These are phyloP conservation scores for Paramormyrops hopkinsi DNA, from an alignment of 2,797 vertebrate species.

Conservation along the genomic window DNA sequence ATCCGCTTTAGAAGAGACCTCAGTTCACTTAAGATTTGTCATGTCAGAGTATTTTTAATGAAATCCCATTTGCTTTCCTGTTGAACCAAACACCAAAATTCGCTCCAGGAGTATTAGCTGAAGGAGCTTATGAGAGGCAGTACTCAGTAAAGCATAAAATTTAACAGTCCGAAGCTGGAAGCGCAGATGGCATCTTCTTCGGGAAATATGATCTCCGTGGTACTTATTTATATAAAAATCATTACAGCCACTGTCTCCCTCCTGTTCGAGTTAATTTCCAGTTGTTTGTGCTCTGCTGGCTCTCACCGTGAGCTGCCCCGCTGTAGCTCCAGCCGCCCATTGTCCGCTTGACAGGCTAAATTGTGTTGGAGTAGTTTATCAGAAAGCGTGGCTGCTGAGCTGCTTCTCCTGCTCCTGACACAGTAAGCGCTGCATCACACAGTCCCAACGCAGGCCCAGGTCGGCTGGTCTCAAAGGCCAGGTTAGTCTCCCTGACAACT, in stretches of 20 bases:
- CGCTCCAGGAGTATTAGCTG: not conserved
- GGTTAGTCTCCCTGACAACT: conserved; percentile 23
- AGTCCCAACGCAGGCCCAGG: not conserved
- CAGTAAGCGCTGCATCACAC: not conserved
- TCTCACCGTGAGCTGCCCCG: not conserved
- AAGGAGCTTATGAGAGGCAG: not conserved
- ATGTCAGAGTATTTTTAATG: not conserved
- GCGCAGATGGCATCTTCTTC: not conserved
- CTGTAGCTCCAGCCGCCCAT: not conserved
- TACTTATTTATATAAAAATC: not conserved
- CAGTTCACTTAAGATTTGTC: not conserved
- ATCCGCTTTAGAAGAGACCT: not conserved
- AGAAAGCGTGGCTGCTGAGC: not conserved
- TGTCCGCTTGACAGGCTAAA: not conserved
- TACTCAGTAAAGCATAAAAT: not conserved
- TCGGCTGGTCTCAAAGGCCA: not conserved
- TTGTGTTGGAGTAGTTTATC: not conserved
- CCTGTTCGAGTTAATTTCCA: not conserved
- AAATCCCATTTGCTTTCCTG: not conserved
- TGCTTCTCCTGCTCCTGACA: not conserved
- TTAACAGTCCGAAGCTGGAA: not conserved
- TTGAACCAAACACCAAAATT: not conserved
- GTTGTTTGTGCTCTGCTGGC: not conserved
- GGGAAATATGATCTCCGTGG: not conserved
- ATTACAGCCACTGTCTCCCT: not conserved